Percentiles rank a stretch among this genome's conserved stretches.
Evolutionary conservation across 2,888 invertebrate species (phyloP).

Genomic region (Xestia ashworthii): DNA sequence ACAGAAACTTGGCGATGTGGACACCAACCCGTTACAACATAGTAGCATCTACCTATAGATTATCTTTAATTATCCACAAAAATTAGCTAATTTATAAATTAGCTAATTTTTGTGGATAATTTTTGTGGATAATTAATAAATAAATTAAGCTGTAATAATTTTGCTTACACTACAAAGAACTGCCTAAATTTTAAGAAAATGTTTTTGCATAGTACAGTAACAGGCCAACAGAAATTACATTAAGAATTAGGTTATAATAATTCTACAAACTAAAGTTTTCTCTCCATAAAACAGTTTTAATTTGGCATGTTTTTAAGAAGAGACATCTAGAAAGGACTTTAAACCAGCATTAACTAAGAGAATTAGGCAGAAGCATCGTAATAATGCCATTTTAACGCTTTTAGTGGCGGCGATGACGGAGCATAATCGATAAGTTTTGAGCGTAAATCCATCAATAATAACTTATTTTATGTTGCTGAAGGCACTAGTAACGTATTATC

Average conservation of each 20-base stretch:
- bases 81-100: too few species aligned
- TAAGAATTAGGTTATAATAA: constrained; percentile 33
- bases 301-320: not conserved
- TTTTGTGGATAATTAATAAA: too few species aligned
- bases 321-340: not conserved
- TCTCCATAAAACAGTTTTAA: not conserved
- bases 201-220: not conserved
- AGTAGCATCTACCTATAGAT: too few species aligned
- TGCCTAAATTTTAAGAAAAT: not conserved
- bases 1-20: too few species aligned
- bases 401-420: constrained; percentile 57
- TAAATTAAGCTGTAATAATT: too few species aligned
- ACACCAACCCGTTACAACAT: too few species aligned
- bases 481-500: too few species aligned
- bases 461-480: fast-evolving
- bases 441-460: not conserved
- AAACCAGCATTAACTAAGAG: not conserved
- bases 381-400: not conserved
- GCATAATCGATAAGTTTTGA: constrained; percentile 48
- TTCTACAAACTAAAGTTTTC: not conserved
- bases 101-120: too few species aligned
- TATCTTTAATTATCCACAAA: too few species aligned
- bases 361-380: not conserved
- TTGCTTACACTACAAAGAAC: not conserved
- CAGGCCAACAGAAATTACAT: not conserved